Conservation (phyloP, 2,113 vertebrate genomes). For the Varanus komodoensis region DNA sequence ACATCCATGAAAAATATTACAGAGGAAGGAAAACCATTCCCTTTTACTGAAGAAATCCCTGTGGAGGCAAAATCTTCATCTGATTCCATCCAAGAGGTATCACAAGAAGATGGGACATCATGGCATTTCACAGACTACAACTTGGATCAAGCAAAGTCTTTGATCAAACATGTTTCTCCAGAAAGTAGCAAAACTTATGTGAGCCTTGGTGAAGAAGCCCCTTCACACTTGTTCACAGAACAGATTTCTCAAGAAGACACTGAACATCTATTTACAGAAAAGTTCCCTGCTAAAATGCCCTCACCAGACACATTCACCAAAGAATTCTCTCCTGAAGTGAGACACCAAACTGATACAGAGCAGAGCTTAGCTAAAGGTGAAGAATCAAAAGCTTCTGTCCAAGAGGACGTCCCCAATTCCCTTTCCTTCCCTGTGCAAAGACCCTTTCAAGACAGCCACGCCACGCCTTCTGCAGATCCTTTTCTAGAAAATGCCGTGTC, state of each 20-base stretch:
- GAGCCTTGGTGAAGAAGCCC: slow-evolving; percentile 33
- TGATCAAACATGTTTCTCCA: slow-evolving; percentile 38
- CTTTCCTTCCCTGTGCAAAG: slow-evolving; percentile 56
- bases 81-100: slow-evolving; percentile 70
- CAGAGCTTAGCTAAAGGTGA: slow-evolving; percentile 20
- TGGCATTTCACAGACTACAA: slow-evolving; percentile 68
- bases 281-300: slow-evolving; percentile 15
- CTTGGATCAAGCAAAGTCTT: slow-evolving; percentile 56
- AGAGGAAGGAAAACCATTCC: slow-evolving; percentile 71
- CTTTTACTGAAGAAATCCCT: slow-evolving; percentile 73
- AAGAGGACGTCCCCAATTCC: slow-evolving; percentile 42
- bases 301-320: neutral
- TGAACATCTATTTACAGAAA: slow-evolving; percentile 26
- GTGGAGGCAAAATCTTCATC: slow-evolving; percentile 73
- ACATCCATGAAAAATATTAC: slow-evolving; percentile 63
- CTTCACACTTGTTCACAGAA: slow-evolving; percentile 2
- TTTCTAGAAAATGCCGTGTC: slow-evolving; percentile 64
- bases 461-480: slow-evolving; percentile 51
- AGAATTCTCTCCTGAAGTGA: slow-evolving; percentile 45
- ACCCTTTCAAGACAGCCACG: slow-evolving; percentile 31
- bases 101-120: slow-evolving; percentile 68
- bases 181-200: slow-evolving; percentile 41
- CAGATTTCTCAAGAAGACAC: neutral
- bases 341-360: slow-evolving; percentile 40
- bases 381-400: slow-evolving; percentile 41